Evolutionary conservation across 92 coral and sea anemone genomes (phyloP), one percentile per base, ranked within the genome.

Genomic region (Parazoanthus atlanticus): DNA sequence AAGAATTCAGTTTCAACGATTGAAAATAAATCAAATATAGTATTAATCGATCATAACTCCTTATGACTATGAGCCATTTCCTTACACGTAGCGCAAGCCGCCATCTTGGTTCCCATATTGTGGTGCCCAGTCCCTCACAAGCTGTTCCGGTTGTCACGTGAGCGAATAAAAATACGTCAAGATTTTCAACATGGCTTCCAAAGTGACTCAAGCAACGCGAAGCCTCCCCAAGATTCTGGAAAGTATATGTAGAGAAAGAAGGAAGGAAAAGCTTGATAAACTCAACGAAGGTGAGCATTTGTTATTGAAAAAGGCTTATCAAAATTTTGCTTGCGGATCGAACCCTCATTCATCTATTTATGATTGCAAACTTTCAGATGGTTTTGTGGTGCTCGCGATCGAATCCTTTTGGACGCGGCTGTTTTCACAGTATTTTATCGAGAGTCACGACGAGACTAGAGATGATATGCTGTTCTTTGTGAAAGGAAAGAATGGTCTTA

Each of bases 331-430:
- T 76, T 80, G 76, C 46, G 56, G 36, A 65, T 33, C 38, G 74
- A 79, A 47, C 58, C 61, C 21, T 5, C 11, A 61, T 12, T 71
- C 31, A 47, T 43, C 61, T 31, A 15, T 71, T 52, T 86, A 56
- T 84, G 26, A 72, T 26, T 64, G 54, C 81, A 86, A 88, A 74
- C 47, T 75, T 66, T 41, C 86, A 95, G 98, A 94, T 54, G 98
- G 98, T 25, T 95, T 95, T 65, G 95, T 95, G 72, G 98, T 95
- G 19, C 88, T 95, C 88, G 98, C 98, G 3, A 95, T 95, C 69
- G 98, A 95, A 67, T 95, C 98, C 54, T 95, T 95, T 75, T 95
- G 98, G 98, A 95, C 98, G 64, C 82, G 98, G 54, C 89, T 95
- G 56, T 95, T 95, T 80, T 95, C 96, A 23, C 98, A 95, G 91